Evolutionary conservation across 2,888 invertebrate species (phyloP).

Genomic region (Athalia cordata): DNA sequence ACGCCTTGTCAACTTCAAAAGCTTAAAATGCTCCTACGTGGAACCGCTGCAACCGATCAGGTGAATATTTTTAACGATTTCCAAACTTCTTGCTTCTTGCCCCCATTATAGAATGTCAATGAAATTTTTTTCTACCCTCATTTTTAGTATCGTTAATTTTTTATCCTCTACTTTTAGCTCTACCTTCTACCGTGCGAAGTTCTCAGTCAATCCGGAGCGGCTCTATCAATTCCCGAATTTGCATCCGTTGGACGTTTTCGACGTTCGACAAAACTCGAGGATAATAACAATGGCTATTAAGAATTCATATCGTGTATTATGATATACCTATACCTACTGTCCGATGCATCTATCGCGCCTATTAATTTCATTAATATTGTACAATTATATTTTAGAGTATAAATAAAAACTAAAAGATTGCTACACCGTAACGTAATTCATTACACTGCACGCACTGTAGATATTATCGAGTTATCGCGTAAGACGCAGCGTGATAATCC

Average conservation of each 20-base stretch:
- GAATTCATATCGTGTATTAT: slow-evolving; percentile 9
- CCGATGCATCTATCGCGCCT: slow-evolving; percentile 21
- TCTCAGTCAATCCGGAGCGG: slow-evolving; percentile 49
- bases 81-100: no score
- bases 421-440: no score
- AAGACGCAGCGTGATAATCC: no score
- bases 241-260: slow-evolving; percentile 32
- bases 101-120: neutral
- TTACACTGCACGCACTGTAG: no score
- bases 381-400: no score
- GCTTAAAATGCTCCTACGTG: slow-evolving; percentile 75
- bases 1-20: slow-evolving; percentile 76
- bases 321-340: neutral
- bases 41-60: slow-evolving; percentile 74
- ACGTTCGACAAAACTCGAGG: slow-evolving; percentile 31
- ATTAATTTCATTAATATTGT: neutral
- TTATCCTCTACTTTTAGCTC: slow-evolving; percentile 47
- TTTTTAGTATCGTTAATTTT: neutral
- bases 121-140: slow-evolving; percentile 19
- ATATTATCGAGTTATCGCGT: no score
- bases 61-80: slow-evolving; percentile 59
- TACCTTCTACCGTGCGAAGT: slow-evolving; percentile 57
- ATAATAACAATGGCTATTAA: slow-evolving; percentile 41
- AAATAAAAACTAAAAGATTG: no score
- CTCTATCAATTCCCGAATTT: slow-evolving; percentile 17